Evolutionary conservation across 2,888 invertebrate species (phyloP), one percentile per base, ranked within the genome.

Genomic region (Drosophila quinaria): DNA sequence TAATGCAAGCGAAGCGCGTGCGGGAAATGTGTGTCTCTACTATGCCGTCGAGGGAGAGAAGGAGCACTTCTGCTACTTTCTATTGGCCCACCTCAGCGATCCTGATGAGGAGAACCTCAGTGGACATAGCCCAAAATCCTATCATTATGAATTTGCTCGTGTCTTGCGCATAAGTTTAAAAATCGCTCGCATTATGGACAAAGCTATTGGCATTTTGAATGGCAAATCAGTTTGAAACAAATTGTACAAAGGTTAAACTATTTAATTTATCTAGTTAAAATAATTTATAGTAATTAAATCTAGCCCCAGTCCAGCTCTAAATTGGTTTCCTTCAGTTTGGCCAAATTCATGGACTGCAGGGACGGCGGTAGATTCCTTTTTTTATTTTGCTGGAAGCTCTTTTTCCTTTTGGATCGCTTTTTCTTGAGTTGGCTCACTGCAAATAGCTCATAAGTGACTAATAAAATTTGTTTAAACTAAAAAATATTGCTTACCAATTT

Each of bases 41-140:
- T 90, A 81, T 74, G 91, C 92, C 19, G 80, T 92, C 13, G 90
- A 91, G 69, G 79, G 84, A 17, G 81, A 87, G 49, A 66, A 78
- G 51, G 91, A 92, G 47, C 90, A 92, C 61, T 74, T 92, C 9
- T 78, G 90, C 42, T 92, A 91, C 55, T 89, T 92, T 58, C 60
- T 92, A 6, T 55, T 92, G 47, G 91, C 91, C 0, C 91, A 92
- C 56, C 70, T 91, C 15, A 80, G 87, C 9, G 87, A 92, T 81
- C 92, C 92, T 3, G 87, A 87, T 8, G 74, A 89, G 15, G 80
- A 87, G 61, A 92, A 92, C 62, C 80, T 88, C 10, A 83, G 90
- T 66, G 92, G 91, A 1, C 74, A 87, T 33, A 91, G 91, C 68
- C 90, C 92, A 11, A 87, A 82, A 67, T 73, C 90, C 0, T 92